Evolutionary conservation across 2,888 invertebrate species (phyloP).

Genomic region (Agonopterix alstromeriana): DNA sequence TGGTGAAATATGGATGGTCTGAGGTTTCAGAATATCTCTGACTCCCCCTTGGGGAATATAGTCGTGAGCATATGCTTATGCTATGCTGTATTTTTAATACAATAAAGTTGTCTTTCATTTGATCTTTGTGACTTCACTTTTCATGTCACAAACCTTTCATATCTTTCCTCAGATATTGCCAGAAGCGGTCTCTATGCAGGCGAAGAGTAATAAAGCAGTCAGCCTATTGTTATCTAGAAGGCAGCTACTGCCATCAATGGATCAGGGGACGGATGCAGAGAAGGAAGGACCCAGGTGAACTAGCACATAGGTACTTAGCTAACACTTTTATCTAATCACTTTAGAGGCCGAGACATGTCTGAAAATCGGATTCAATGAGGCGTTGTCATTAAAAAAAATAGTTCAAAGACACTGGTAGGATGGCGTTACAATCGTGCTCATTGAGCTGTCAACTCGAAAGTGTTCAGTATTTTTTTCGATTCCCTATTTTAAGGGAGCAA

Average conservation of each 20-base stretch:
- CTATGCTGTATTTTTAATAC: too few relatives aligned
- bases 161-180: slow-evolving; percentile 83
- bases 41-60: too few relatives aligned
- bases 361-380: background rate
- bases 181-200: slow-evolving; percentile 84
- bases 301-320: slow-evolving; percentile 63
- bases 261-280: slow-evolving; percentile 60
- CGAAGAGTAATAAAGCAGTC: slow-evolving; percentile 87
- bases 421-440: too few relatives aligned
- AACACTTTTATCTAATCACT: slow-evolving; percentile 33
- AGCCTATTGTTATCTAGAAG: slow-evolving; percentile 90
- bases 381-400: too few relatives aligned
- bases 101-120: background rate
- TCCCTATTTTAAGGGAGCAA: too few relatives aligned
- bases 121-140: background rate
- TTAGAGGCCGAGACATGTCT: slow-evolving; percentile 26
- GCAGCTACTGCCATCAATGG: slow-evolving; percentile 88
- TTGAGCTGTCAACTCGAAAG: too few relatives aligned
- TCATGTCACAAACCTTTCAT: slow-evolving; percentile 16
- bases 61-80: too few relatives aligned
- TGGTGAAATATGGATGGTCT: too few relatives aligned
- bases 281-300: slow-evolving; percentile 70
- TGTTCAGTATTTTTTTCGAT: too few relatives aligned
- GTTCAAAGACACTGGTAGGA: too few relatives aligned
- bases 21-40: too few relatives aligned